phyloP scores from a whole-genome alignment of 2,113 vertebrate species.

The Notothenia rossii region DNA sequence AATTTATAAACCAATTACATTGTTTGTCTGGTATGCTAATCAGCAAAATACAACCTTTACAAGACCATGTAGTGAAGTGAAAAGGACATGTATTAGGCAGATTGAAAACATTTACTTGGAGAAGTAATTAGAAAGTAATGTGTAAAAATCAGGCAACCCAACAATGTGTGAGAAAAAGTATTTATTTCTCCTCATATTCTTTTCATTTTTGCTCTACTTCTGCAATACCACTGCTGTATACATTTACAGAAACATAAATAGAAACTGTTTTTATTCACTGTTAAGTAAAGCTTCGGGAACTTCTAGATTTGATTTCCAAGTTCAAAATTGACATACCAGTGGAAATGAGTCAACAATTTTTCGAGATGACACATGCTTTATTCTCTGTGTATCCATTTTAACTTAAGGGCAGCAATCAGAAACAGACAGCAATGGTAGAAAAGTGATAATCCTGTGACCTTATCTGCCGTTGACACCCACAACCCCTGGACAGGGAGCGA shows the following conservation, averaged over 20 bases:
- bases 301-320: background rate
- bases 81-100: background rate
- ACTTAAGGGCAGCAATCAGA: conserved; percentile 29
- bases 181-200: conserved; percentile 23
- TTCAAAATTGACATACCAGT: background rate
- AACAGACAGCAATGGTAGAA: conserved; percentile 27
- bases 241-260: background rate
- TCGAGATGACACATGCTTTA: background rate
- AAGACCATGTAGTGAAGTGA: background rate
- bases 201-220: background rate
- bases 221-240: background rate
- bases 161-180: background rate
- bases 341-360: too few relatives aligned
- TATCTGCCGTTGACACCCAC: conserved; percentile 73
- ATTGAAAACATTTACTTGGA: background rate
- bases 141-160: background rate
- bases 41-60: background rate
- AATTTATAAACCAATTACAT: too few relatives aligned
- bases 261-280: background rate
- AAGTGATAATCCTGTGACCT: conserved; percentile 67
- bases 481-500: conserved; percentile 42
- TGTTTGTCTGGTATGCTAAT: too few relatives aligned
- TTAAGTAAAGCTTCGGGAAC: background rate
- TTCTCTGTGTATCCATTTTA: background rate
- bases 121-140: background rate